Base-by-base conservation (phyloP, 2,888 invertebrate species). In the Drosophila aldrichi region DNA sequence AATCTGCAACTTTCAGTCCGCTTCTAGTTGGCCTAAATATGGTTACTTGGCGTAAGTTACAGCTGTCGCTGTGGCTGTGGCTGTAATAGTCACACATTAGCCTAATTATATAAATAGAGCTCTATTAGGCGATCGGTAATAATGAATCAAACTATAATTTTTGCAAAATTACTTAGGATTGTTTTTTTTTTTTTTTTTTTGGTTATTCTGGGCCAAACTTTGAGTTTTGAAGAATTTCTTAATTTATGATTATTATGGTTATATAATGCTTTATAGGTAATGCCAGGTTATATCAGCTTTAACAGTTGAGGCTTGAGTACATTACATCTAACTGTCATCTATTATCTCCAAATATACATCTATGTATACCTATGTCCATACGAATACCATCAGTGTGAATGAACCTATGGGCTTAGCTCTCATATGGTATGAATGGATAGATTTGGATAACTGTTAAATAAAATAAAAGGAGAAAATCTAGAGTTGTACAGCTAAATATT, bases 1-100 rank as follows among this genome's bases (percentile, higher is more conserved):
- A 22, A 10, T 2, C 20, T 36, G 18, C 16, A 49, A 46, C 20
- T 36, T 36, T 41, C 56, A 44, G 59, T 62, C 44, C 56, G 52
- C 64, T 64, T 63, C 29, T n/a, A 51, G 20, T 41, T 40, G n/a
- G 29, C n/a, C 60, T n/a, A 32, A 46, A 32, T 38, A 14, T 18
- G 12, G 54, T 10, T 32, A 10, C 8, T 14, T n/a, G 22, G 36
- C 5, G 9, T 25, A 4, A 14, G 18, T 36, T 14, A n/a, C 16
- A 9, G 16, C 36, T 52, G 14, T 4, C 1, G 25, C 46, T 25
- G 46, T 4, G 1, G 44, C 46, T 25, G 46, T n/a, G 1, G 8
- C 29, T n/a, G 10, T 10, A 32, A 32, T 10, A 32, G 10, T 32
- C 29, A 14, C n/a, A 54, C 22, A 14, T 46, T 36, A 12, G 7